Conservation (phyloP, 2,888 invertebrate species). For the Cyrtodaria siliqua region DNA sequence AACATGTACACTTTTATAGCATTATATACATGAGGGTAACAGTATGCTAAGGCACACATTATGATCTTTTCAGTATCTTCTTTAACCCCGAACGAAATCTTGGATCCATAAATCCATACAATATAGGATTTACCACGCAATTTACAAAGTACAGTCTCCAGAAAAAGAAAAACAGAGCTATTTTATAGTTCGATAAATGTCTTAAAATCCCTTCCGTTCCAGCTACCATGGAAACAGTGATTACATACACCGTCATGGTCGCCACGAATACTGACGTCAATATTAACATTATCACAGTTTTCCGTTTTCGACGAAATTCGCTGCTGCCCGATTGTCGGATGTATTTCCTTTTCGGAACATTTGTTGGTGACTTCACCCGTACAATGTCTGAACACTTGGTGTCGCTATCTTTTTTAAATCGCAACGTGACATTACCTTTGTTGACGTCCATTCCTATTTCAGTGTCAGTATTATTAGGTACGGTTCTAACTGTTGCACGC, state of each 20-base stretch:
- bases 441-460: too few species aligned
- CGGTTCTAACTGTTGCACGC: too few species aligned
- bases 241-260: conserved; percentile 46
- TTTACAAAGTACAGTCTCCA: conserved; percentile 58
- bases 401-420: too few species aligned
- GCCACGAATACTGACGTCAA: conserved; percentile 44
- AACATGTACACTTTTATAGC: too few species aligned
- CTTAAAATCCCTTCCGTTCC: conserved; percentile 23
- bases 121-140: conserved; percentile 47
- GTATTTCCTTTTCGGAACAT: too few species aligned
- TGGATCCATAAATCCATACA: conserved; percentile 56
- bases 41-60: too few species aligned
- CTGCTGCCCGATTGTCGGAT: background rate
- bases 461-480: too few species aligned
- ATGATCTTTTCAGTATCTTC: background rate
- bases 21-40: too few species aligned
- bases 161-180: conserved; percentile 54
- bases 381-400: too few species aligned
- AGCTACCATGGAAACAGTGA: conserved; percentile 35
- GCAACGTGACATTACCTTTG: too few species aligned
- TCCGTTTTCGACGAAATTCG: conserved; percentile 21
- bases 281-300: conserved; percentile 57
- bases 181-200: conserved; percentile 25
- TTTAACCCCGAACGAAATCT: conserved; percentile 40
- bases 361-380: too few species aligned